Evolutionary conservation across 2,888 invertebrate genomes (phyloP).

Genomic region (Drosophila buzzatii): DNA sequence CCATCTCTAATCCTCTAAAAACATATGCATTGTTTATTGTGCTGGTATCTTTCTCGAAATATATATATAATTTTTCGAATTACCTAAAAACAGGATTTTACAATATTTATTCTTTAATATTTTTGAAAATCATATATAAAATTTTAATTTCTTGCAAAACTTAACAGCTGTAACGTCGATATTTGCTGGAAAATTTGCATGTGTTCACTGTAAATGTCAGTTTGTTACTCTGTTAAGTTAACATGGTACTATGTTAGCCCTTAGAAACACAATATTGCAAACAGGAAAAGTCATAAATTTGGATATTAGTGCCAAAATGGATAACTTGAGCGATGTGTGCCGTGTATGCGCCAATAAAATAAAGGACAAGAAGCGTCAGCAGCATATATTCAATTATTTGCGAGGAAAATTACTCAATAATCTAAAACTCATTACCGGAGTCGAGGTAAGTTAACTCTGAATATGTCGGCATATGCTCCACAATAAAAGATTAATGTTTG

Average conservation of each 20-base stretch:
- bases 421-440: conserved; percentile 62
- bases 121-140: background rate
- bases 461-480: background rate
- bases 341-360: conserved; percentile 71
- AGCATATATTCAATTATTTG: conserved; percentile 50
- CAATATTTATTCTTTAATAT: background rate
- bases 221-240: background rate
- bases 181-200: background rate
- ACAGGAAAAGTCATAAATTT: background rate
- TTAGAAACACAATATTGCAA: background rate
- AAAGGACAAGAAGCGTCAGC: conserved; percentile 55
- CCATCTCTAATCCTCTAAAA: conserved; percentile 12
- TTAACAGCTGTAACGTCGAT: background rate
- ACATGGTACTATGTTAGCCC: background rate
- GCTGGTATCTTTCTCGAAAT: background rate
- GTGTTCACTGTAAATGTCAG: background rate
- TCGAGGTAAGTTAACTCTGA: conserved; percentile 42
- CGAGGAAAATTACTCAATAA: conserved; percentile 51
- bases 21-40: background rate
- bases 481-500: background rate
- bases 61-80: background rate
- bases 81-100: background rate
- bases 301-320: conserved; percentile 17
- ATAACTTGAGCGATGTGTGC: conserved; percentile 47
- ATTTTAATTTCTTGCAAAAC: background rate